phyloP scores from a whole-genome alignment of 2,888 invertebrate species.

The Drosophila barbarae region DNA sequence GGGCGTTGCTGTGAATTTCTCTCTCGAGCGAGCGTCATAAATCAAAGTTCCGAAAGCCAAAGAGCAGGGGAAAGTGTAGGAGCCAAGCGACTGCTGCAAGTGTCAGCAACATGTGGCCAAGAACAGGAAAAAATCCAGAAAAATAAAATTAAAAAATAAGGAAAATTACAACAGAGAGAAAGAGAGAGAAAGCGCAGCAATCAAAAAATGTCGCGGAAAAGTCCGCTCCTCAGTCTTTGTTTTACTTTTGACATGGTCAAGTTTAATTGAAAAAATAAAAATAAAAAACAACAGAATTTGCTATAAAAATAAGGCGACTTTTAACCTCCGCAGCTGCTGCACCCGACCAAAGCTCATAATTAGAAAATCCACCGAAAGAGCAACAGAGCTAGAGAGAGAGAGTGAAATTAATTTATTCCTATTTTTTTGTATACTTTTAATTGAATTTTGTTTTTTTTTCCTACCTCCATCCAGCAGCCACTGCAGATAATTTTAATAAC shows the following conservation, averaged over 20 bases:
- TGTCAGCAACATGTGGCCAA: constrained; percentile 75
- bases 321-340: constrained; percentile 67
- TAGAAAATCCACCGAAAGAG: constrained; percentile 51
- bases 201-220: constrained; percentile 41
- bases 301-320: constrained; percentile 52
- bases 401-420: constrained; percentile 69
- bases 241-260: constrained; percentile 69
- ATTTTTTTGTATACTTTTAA: constrained; percentile 69
- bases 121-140: constrained; percentile 49
- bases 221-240: constrained; percentile 35
- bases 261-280: constrained; percentile 64
- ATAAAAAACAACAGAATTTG: constrained; percentile 56
- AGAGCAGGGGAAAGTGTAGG: background rate
- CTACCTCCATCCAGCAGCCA: constrained; percentile 25
- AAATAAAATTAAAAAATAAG: constrained; percentile 33
- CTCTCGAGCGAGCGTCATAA: constrained; percentile 50
- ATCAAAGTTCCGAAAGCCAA: constrained; percentile 49
- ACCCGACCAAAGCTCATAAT: constrained; percentile 54
- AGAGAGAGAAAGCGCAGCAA: constrained; percentile 27
- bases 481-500: constrained; percentile 72
- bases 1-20: constrained; percentile 20
- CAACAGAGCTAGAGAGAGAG: constrained; percentile 9
- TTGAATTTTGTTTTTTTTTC: constrained; percentile 55
- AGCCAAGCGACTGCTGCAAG: constrained; percentile 58
- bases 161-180: constrained; percentile 32